Evolutionary conservation across 2,888 invertebrate species (phyloP).

Genomic region (Parelbella ahira): DNA sequence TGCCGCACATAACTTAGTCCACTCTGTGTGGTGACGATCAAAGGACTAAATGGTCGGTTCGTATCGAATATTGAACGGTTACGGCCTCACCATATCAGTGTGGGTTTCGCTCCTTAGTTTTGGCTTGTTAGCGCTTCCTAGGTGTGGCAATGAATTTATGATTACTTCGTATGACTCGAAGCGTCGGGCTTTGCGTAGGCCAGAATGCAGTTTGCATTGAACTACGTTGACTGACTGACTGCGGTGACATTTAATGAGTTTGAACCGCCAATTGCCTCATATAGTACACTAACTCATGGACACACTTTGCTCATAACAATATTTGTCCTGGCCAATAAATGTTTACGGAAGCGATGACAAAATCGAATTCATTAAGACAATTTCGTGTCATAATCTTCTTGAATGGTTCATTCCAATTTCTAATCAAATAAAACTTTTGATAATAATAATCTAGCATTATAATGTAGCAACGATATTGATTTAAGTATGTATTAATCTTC

Average conservation of each 20-base stretch:
- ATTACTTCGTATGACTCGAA: constrained; percentile 36
- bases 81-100: constrained; percentile 58
- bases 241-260: constrained; percentile 26
- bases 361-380: too few species aligned
- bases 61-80: constrained; percentile 45
- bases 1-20: constrained; percentile 47
- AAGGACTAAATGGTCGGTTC: constrained; percentile 56
- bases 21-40: constrained; percentile 52
- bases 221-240: constrained; percentile 38
- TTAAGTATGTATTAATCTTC: too few species aligned
- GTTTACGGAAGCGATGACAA: constrained; percentile 1
- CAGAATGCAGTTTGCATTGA: constrained; percentile 68
- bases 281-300: constrained; percentile 3
- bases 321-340: constrained; percentile 4
- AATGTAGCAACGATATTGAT: too few species aligned
- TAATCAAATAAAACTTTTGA: too few species aligned
- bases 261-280: constrained; percentile 27
- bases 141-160: constrained; percentile 73
- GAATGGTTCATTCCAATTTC: too few species aligned
- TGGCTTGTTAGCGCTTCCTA: constrained; percentile 68
- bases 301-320: constrained; percentile 1
- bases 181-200: constrained; percentile 46
- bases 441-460: too few species aligned
- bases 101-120: constrained; percentile 77
- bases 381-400: too few species aligned